These are phyloP conservation scores for Meleagris gallopavo DNA, from an alignment of 2,113 vertebrate species.

Conservation along the genomic window DNA sequence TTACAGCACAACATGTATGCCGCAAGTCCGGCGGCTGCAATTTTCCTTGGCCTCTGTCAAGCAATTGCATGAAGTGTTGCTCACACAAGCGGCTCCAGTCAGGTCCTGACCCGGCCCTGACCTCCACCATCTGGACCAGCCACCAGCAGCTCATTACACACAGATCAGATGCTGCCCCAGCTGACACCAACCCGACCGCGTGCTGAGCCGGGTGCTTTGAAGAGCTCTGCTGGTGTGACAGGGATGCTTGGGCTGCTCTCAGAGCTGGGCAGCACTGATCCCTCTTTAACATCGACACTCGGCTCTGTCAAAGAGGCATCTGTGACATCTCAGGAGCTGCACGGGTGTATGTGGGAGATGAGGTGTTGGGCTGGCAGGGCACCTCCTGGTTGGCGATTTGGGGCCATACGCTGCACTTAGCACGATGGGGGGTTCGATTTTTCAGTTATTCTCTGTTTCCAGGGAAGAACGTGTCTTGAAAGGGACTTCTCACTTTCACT, in stretches of 20 bases:
- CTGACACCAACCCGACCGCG: neutral
- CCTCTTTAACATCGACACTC: neutral
- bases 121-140: conserved; percentile 15
- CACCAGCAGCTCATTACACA: neutral
- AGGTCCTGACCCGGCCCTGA: neutral
- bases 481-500: neutral
- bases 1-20: neutral
- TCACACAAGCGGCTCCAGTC: neutral
- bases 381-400: accelerated
- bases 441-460: neutral
- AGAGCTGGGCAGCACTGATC: neutral
- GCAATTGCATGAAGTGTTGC: neutral
- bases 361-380: neutral
- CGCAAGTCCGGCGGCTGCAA: neutral
- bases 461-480: neutral
- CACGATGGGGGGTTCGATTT: accelerated
- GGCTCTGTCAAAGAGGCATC: neutral
- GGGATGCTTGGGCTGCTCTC: neutral
- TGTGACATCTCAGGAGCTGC: neutral
- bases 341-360: too few relatives aligned
- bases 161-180: neutral
- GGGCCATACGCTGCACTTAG: neutral
- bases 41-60: neutral
- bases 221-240: neutral
- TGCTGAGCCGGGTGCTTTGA: neutral